Conservation (phyloP, 1,140 invertebrate genomes). For the Procambarus virginalis region DNA sequence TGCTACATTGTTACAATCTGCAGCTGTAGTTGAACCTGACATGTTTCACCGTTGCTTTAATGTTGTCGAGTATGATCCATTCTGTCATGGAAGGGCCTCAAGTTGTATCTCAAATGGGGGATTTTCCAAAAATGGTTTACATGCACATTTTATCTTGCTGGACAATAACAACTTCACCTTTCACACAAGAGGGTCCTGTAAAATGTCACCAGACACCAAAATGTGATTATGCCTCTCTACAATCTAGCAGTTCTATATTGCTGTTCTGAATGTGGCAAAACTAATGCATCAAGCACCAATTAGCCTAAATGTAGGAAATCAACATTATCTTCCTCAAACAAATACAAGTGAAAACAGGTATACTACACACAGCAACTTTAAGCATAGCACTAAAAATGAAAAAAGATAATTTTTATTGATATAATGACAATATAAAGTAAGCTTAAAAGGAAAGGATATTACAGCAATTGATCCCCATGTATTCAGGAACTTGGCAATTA, state of each 20-base stretch:
- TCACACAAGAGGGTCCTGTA: conserved; percentile 26
- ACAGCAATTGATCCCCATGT: conserved; percentile 66
- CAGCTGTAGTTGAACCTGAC: conserved; percentile 32
- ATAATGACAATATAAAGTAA: conserved; percentile 34
- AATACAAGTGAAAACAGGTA: neutral
- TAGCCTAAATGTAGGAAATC: conserved; percentile 14
- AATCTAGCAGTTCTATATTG: conserved; percentile 60
- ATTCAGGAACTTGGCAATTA: conserved; percentile 66
- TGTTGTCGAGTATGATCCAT: conserved; percentile 22
- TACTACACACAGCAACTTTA: conserved; percentile 15
- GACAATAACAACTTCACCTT: conserved; percentile 32
- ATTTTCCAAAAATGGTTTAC: conserved; percentile 15
- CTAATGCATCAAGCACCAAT: conserved; percentile 62
- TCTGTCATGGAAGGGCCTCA: conserved; percentile 41
- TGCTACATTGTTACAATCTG: conserved; percentile 49
- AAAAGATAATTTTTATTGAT: neutral
- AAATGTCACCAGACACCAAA: conserved; percentile 10
- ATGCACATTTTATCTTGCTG: conserved; percentile 37
- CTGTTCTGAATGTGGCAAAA: conserved; percentile 60
- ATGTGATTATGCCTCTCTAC: conserved; percentile 29
- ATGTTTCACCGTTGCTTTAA: conserved; percentile 14
- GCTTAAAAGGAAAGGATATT: conserved; percentile 23
- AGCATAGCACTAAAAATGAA: conserved; percentile 27
- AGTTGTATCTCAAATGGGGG: conserved; percentile 7
- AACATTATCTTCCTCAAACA: neutral